Evolutionary conservation across 2,797 vertebrate genomes (phyloP), one percentile per base, ranked within the genome.

Genomic region (Acanthurus leucopareius): DNA sequence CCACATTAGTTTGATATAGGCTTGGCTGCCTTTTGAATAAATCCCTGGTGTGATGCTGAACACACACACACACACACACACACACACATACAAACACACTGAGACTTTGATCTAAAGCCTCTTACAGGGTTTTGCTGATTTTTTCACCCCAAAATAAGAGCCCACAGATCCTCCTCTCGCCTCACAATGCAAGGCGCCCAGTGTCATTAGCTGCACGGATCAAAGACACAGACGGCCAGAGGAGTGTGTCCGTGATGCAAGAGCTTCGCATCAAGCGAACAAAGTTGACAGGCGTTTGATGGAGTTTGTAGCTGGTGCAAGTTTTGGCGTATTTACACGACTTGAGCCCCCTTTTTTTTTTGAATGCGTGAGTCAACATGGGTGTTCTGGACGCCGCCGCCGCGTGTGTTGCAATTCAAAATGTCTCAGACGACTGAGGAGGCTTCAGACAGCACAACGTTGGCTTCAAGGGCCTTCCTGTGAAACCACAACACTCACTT

Each of bases 91-190:
- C 73, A 73, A 80, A 75, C 75, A 56, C 75, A 68, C 73, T 83
- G 71, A 91, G 85, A 91, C 88, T 89, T 88, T 91, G 83, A 93
- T 91, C 87, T 91, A 92, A 91, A 94, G 89, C 92, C 71, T 88
- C 87, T 93, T 92, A 90, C 2, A 60, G 80, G 79, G 84, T 61
- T 91, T 85, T 80, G 73, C 54, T 59, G 78, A 88, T 91, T 89
- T 25, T 89, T 89, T 89, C 63, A 71, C 56, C 80, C 77, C 22
- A 73, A 87, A 91, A 84, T 22, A 53, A 88, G 78, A 80, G 77
- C 22, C 64, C 54, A 19, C 53, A 80, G 82, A 91, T 84, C 82
- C 77, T n/a, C 59, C 73, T 73, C 70, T 57, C 61, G 0, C 74
- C 69, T 47, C 67, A 53, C 77, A 70, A 78, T 20, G 60, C 71